phyloP scores from a whole-genome alignment of 1,140 invertebrate genomes.

The Grapholita molesta region DNA sequence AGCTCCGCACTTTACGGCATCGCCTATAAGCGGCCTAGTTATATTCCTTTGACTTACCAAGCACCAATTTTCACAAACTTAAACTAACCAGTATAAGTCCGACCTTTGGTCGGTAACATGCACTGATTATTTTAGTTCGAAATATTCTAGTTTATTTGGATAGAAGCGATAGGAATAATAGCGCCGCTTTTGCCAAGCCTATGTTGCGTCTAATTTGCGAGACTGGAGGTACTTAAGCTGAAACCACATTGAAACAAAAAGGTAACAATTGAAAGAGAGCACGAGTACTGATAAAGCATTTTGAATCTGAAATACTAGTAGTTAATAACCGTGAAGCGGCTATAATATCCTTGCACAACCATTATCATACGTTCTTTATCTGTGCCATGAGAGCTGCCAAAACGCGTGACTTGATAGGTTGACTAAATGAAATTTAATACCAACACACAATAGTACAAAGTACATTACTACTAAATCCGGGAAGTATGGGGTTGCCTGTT shows the following conservation, averaged over 20 bases:
- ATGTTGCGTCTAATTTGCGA: slow-evolving; percentile 3
- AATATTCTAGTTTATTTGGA: neutral
- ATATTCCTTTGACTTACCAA: neutral
- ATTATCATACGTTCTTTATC: neutral
- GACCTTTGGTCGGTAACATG: neutral
- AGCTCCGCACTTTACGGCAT: neutral
- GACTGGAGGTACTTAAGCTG: neutral
- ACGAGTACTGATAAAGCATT: neutral
- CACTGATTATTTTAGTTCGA: neutral
- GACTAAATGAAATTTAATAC: too few species aligned
- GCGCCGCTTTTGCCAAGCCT: neutral
- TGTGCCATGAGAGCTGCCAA: neutral
- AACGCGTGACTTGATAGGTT: neutral
- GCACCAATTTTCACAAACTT: neutral
- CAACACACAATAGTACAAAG: too few species aligned
- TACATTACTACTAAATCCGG: too few species aligned
- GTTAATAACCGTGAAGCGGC: neutral
- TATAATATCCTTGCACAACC: neutral
- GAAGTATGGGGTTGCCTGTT: too few species aligned
- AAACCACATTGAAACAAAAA: neutral
- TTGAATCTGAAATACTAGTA: neutral
- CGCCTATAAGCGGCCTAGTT: neutral
- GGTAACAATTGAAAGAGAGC: neutral
- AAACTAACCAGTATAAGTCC: neutral
- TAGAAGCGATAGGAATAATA: neutral